phyloP scores from a whole-genome alignment of 2,113 vertebrate species.

The Elephas maximus region DNA sequence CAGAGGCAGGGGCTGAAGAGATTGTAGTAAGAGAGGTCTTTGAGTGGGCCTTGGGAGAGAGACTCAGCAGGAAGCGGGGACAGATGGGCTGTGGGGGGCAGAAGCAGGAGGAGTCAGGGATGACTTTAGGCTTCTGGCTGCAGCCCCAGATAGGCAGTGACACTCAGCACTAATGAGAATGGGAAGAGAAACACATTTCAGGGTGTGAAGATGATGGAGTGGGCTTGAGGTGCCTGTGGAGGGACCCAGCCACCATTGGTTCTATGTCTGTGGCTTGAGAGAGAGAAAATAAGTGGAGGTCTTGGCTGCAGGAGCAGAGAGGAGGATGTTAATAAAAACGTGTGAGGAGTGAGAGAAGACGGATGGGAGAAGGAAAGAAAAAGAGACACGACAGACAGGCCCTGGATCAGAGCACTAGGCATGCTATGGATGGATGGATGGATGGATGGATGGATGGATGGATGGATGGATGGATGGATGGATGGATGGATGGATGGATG shows the following conservation, averaged over 20 bases:
- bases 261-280: not conserved
- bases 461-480: not conserved
- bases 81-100: not conserved
- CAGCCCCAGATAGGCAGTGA: not conserved
- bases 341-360: not conserved
- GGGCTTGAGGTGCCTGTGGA: not conserved
- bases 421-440: not conserved
- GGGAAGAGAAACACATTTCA: not conserved
- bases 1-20: not conserved
- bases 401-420: not conserved
- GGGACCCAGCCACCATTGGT: not conserved
- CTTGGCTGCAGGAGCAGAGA: not conserved
- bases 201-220: not conserved
- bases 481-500: too few relatives aligned
- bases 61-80: not conserved
- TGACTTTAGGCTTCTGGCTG: not conserved
- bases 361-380: too few relatives aligned
- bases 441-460: not conserved
- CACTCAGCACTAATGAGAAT: not conserved
- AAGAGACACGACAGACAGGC: not conserved
- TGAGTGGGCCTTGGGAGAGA: not conserved
- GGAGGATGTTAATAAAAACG: not conserved
- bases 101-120: not conserved
- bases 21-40: not conserved
- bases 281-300: not conserved